A percentile compares a stretch with the other conserved stretches of the same genome.
phyloP scores from a whole-genome alignment of 2,113 vertebrate genomes.

The Mobula hypostoma region DNA sequence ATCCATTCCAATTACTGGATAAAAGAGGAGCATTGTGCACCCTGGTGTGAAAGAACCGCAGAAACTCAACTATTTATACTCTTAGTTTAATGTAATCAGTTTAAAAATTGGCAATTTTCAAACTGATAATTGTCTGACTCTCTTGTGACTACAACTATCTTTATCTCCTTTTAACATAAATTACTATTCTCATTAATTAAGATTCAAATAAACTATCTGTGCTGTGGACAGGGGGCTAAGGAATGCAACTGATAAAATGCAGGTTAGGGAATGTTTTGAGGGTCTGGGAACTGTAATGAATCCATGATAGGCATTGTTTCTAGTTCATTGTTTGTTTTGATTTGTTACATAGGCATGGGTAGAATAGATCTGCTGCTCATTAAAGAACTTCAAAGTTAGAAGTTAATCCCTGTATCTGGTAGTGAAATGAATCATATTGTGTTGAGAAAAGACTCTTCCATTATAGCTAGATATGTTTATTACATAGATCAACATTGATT shows the following conservation, averaged over 20 bases:
- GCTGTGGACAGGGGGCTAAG: not conserved
- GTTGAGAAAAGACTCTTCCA: not conserved
- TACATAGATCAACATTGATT: not conserved
- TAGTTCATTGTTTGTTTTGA: constrained; percentile 21
- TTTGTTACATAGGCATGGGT: not conserved
- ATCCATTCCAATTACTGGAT: not conserved
- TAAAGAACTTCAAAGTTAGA: constrained; percentile 25
- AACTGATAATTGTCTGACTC: not conserved
- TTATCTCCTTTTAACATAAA: not conserved
- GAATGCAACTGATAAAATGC: constrained; percentile 10
- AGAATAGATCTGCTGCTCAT: not conserved
- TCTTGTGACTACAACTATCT: not conserved
- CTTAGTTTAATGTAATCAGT: not conserved
- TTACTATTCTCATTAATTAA: not conserved
- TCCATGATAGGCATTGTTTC: not conserved
- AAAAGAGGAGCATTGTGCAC: not conserved
- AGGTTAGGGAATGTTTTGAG: not conserved
- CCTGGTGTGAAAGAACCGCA: not conserved
- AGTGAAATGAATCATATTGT: not conserved
- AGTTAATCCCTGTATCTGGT: not conserved
- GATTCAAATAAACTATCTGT: not conserved
- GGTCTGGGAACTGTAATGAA: not conserved
- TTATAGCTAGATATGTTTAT: not conserved
- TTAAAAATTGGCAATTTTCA: not conserved
- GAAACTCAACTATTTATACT: not conserved